A percentile compares a stretch with the other conserved stretches of the same genome.
Conservation (phyloP, 2,113 vertebrate species). For the Nansenia antarctica region DNA sequence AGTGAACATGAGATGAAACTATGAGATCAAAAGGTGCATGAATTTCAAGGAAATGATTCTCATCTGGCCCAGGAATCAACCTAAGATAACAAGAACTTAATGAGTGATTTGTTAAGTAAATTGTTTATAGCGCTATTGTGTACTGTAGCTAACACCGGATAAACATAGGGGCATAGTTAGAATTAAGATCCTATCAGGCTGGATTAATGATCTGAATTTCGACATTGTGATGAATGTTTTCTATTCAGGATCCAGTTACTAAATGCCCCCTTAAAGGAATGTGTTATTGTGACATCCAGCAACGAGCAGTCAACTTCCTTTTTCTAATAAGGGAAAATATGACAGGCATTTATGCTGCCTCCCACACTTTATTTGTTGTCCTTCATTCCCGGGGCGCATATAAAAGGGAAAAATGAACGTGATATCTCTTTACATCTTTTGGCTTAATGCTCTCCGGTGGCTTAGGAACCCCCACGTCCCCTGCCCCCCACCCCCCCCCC, state of each 20-base stretch:
- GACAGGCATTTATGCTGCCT: conserved; percentile 66
- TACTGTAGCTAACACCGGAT: no score
- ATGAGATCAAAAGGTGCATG: not conserved
- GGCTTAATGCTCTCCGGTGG: conserved; percentile 75
- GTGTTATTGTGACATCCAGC: conserved; percentile 48
- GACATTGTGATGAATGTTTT: no score
- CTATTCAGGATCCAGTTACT: not conserved
- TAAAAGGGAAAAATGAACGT: conserved; percentile 74
- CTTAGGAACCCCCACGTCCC: conserved; percentile 52
- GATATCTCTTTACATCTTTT: conserved; percentile 78
- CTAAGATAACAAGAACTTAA: no score
- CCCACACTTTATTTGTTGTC: conserved; percentile 78
- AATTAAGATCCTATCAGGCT: no score
- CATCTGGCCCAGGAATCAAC: no score
- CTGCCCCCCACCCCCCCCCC: no score
- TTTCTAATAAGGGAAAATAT: conserved; percentile 66
- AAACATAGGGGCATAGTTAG: no score
- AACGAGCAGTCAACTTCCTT: conserved; percentile 52
- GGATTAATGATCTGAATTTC: no score
- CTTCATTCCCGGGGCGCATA: conserved; percentile 75
- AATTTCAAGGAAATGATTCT: no score
- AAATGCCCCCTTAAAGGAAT: conserved; percentile 33
- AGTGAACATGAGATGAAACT: not conserved
- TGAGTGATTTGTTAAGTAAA: no score
- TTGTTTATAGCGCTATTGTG: no score